Evolutionary conservation across 2,113 vertebrate species (phyloP).

Genomic region (Anthoscopus minutus): DNA sequence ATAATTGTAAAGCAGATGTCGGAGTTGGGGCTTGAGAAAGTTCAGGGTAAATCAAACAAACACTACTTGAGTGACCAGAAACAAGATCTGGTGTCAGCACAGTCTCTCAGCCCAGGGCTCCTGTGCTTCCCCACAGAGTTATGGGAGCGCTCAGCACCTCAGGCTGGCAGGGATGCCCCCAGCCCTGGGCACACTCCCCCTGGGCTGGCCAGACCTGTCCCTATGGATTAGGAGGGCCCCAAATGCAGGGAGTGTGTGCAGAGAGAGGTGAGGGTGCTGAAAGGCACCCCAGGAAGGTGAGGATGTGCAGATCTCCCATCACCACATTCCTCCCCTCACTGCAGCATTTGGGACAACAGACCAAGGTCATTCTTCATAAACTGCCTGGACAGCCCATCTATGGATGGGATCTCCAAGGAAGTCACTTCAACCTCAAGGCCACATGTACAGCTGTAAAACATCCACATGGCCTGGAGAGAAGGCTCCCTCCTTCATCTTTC

Average conservation of each 20-base stretch:
- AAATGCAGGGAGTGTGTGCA: fast-evolving
- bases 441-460: neutral
- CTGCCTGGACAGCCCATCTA: neutral
- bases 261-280: neutral
- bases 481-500: neutral
- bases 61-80: neutral
- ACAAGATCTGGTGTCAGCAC: neutral
- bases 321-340: neutral
- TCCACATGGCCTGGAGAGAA: neutral
- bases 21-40: neutral
- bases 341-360: neutral
- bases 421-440: neutral
- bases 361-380: neutral
- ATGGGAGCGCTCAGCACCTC: neutral
- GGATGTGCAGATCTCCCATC: neutral
- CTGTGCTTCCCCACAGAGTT: neutral
- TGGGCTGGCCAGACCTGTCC: neutral
- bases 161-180: neutral
- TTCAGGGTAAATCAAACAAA: neutral
- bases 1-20: neutral
- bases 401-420: neutral
- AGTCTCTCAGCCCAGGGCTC: neutral
- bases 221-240: fast-evolving
- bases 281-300: neutral
- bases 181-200: neutral